Evolutionary conservation across 2,888 invertebrate species (phyloP).

Genomic region (Monopis laevigella): DNA sequence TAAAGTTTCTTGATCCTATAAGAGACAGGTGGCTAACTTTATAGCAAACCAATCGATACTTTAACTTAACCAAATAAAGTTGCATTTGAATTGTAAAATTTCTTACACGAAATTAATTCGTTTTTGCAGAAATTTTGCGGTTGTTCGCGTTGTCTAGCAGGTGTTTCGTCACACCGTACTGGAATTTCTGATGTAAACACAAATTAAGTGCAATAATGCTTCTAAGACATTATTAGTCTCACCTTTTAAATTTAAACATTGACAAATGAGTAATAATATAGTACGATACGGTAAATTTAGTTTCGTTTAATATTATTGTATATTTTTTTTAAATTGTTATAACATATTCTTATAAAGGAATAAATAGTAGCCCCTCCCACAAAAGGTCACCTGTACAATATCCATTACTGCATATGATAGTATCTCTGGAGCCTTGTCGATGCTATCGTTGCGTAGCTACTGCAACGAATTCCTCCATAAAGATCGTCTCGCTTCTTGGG

Average conservation of each 20-base stretch:
- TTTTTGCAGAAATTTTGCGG: slow-evolving; percentile 5
- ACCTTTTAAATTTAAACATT: no score
- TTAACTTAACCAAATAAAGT: neutral
- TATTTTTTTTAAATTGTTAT: no score
- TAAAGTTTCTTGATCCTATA: slow-evolving; percentile 49
- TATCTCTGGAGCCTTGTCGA: slow-evolving; percentile 8
- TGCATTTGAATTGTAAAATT: no score
- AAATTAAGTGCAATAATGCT: no score
- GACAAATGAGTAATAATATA: no score
- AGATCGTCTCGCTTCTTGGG: slow-evolving; percentile 9
- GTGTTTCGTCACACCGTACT: slow-evolving; percentile 8
- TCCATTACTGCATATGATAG: slow-evolving; percentile 7
- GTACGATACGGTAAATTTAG: no score
- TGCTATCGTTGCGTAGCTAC: slow-evolving; percentile 5
- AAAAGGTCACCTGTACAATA: slow-evolving; percentile 7
- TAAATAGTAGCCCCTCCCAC: no score
- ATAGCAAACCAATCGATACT: neutral
- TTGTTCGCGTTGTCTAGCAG: slow-evolving; percentile 4
- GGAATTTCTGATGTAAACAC: neutral
- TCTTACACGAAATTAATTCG: neutral
- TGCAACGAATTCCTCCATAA: slow-evolving; percentile 11
- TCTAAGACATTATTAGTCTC: no score
- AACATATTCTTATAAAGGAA: no score
- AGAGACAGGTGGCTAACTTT: slow-evolving; percentile 41
- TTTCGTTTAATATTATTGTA: no score